Conservation (phyloP, 1,140 invertebrate genomes). For the Listronotus bonariensis region DNA sequence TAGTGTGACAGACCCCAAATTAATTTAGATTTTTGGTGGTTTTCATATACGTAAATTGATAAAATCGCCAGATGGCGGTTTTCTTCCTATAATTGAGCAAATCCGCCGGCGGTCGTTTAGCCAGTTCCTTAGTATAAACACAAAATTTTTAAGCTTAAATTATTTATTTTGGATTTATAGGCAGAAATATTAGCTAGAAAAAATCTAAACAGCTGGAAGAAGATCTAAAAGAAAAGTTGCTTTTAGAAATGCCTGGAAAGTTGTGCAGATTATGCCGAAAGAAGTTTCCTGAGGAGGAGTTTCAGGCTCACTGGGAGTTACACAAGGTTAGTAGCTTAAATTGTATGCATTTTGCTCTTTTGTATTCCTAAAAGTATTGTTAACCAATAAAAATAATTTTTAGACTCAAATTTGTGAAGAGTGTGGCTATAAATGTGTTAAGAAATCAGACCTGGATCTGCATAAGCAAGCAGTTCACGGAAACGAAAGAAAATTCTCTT, state of each 20-base stretch:
- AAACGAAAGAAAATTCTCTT: slow-evolving; percentile 53
- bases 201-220: slow-evolving; percentile 2
- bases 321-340: background rate
- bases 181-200: slow-evolving; percentile 1
- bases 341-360: background rate
- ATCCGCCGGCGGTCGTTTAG: too few species aligned
- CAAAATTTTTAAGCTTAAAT: too few species aligned
- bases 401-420: slow-evolving; percentile 39
- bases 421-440: slow-evolving; percentile 38
- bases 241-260: slow-evolving; percentile 19
- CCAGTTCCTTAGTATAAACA: too few species aligned
- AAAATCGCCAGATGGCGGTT: too few species aligned
- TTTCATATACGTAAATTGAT: too few species aligned
- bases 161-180: too few species aligned
- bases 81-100: too few species aligned
- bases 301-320: slow-evolving; percentile 10
- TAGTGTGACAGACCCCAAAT: too few species aligned
- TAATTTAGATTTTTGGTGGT: too few species aligned
- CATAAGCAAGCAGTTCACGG: slow-evolving; percentile 55
- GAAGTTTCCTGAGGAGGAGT: slow-evolving; percentile 21
- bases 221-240: background rate
- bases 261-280: slow-evolving; percentile 18
- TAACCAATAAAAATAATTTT: background rate
- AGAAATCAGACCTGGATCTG: slow-evolving; percentile 43
- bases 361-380: too few species aligned